Base-by-base conservation (phyloP, 2,888 invertebrate species). In the Apodemia mormo region DNA sequence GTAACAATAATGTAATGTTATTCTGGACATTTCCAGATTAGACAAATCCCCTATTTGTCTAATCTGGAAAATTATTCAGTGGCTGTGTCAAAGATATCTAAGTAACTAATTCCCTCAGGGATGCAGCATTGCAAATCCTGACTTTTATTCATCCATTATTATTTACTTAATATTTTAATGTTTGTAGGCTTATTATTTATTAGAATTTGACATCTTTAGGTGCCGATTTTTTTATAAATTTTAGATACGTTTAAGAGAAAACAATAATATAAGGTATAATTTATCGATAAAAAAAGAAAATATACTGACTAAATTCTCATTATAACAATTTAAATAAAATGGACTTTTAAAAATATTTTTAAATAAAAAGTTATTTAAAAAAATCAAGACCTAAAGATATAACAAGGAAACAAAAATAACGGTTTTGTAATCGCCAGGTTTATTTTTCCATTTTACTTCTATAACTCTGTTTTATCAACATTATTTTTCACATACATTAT, bases 361-460 rank as follows among this genome's bases (percentile, higher is more conserved):
- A 40, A 40, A 6, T 40, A 6, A 40, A 40, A 40, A 40, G 3
- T 40, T 6, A 6, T 40, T 40, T 40, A 45, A 45, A 12, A 45
- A 10, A 45, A 45, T 45, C 45, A 12, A 12, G 45, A 45, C 45
- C 45, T 45, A 45, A 45, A 45, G 45, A 45, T 49, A 64, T 22
- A 66, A 72, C 69, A 77, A 72, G 58, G 76, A 80, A 74, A 86
- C 86, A 87, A 82, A 85, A 85, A 83, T 72, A 72, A 68, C 79
- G 77, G 80, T 86, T 85, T 87, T 84, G 83, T 82, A 89, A 90
- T 90, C 92, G 89, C 90, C 92, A 82, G 84, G 77, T 91, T 91
- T 88, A 90, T 82, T 79, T 84, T 82, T 79, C 79, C 82, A 80
- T 83, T 76, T 88, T 86, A 85, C 81, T 83, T 82, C 88, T 89